Evolutionary conservation across 2,113 vertebrate species (phyloP).

Genomic region (Numida meleagris): DNA sequence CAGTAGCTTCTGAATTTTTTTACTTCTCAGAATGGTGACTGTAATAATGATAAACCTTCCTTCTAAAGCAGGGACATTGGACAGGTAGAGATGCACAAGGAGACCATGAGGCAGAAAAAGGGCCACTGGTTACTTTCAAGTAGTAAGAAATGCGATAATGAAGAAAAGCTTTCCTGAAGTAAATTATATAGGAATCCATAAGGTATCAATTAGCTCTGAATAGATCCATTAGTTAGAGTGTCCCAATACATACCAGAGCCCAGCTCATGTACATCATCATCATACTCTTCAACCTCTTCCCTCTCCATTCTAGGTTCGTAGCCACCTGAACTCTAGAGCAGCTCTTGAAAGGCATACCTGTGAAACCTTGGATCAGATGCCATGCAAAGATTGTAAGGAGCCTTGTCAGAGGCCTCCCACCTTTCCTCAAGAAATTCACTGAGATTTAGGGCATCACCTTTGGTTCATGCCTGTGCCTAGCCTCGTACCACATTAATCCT

Average conservation of each 20-base stretch:
- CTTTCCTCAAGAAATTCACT: neutral
- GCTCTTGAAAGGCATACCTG: neutral
- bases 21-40: neutral
- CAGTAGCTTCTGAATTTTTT: neutral
- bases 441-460: neutral
- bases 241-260: neutral
- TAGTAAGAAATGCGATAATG: neutral
- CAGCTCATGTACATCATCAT: neutral
- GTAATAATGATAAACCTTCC: neutral
- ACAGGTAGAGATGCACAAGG: neutral
- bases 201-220: neutral
- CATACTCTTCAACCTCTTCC: neutral
- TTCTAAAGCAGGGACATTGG: neutral
- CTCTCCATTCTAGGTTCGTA: neutral
- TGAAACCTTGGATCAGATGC: neutral
- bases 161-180: neutral
- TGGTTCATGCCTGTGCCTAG: neutral
- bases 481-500: neutral
- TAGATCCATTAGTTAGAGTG: neutral
- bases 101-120: neutral
- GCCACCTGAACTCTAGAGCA: neutral
- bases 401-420: neutral
- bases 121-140: neutral
- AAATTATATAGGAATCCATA: neutral
- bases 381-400: neutral